Percentiles rank a stretch among this genome's conserved stretches.
Evolutionary conservation across 1,140 invertebrate species (phyloP).

Genomic region (Orius insidiosus): DNA sequence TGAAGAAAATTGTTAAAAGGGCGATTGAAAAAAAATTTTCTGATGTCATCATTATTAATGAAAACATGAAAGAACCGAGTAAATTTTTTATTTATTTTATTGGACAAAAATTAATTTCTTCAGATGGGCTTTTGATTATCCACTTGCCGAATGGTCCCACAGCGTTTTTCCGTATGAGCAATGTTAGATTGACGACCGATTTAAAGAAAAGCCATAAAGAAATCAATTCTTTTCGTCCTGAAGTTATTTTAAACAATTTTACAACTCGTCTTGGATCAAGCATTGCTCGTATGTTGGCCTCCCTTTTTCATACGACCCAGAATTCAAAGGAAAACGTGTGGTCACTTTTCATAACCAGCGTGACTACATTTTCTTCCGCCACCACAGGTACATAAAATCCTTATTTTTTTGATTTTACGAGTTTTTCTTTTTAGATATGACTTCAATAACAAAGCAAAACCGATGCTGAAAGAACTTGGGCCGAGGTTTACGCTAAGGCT

Average conservation of each 20-base stretch:
- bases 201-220: constrained; percentile 52
- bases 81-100: constrained; percentile 27
- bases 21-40: constrained; percentile 63
- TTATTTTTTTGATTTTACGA: constrained; percentile 12
- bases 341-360: constrained; percentile 98
- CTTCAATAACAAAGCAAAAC: constrained; percentile 50
- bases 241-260: constrained; percentile 90
- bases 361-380: constrained; percentile 97
- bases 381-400: constrained; percentile 60
- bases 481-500: constrained; percentile 90
- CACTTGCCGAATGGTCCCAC: constrained; percentile 94
- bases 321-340: constrained; percentile 80
- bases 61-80: constrained; percentile 78
- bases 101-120: constrained; percentile 3
- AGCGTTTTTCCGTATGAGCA: constrained; percentile 42
- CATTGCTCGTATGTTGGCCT: constrained; percentile 83
- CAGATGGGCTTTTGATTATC: constrained; percentile 72
- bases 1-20: constrained; percentile 83
- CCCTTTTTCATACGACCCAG: constrained; percentile 91
- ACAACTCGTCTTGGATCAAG: constrained; percentile 79
- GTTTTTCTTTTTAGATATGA: constrained; percentile 51
- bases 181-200: constrained; percentile 67
- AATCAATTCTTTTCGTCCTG: constrained; percentile 71
- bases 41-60: constrained; percentile 85
- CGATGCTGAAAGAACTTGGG: constrained; percentile 75